These are phyloP conservation scores for Camptogramma bilineatum DNA, from an alignment of 2,888 invertebrate species.

Conservation along the genomic window DNA sequence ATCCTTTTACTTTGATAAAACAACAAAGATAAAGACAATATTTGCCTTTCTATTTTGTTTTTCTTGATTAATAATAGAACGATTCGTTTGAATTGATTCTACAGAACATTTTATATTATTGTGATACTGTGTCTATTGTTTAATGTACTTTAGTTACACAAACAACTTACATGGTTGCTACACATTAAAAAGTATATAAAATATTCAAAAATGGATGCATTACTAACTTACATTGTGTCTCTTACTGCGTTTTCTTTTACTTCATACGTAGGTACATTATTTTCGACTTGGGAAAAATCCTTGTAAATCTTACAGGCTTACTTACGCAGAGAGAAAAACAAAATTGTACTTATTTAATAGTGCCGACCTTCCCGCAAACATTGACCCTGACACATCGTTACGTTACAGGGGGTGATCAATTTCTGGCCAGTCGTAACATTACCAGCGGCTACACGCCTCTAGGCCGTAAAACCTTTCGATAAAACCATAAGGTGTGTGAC, in stretches of 20 bases:
- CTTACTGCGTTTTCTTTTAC: too few relatives aligned
- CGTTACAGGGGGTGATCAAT: conserved; percentile 60
- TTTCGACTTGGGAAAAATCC: neutral
- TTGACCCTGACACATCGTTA: conserved; percentile 51
- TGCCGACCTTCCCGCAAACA: conserved; percentile 41
- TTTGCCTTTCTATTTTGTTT: conserved; percentile 11
- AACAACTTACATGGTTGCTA: too few relatives aligned
- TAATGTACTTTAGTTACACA: too few relatives aligned
- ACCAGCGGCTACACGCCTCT: conserved; percentile 55
- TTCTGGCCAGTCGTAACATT: conserved; percentile 56
- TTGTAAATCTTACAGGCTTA: conserved; percentile 14
- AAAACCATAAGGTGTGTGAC: conserved; percentile 41
- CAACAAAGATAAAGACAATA: conserved; percentile 16
- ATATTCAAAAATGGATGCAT: too few relatives aligned
- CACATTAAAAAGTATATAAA: too few relatives aligned
- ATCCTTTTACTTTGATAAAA: conserved; percentile 19
- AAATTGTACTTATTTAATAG: conserved; percentile 41
- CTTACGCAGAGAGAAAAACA: conserved; percentile 15
- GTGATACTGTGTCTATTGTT: too few relatives aligned
- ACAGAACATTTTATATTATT: too few relatives aligned
- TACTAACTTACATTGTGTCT: too few relatives aligned
- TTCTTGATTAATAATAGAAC: neutral
- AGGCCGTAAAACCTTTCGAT: conserved; percentile 60
- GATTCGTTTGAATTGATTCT: neutral
- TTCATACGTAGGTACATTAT: neutral